These are phyloP conservation scores for Rhinolophus sinicus DNA, from an alignment of 2,113 vertebrate species.

Conservation along the genomic window DNA sequence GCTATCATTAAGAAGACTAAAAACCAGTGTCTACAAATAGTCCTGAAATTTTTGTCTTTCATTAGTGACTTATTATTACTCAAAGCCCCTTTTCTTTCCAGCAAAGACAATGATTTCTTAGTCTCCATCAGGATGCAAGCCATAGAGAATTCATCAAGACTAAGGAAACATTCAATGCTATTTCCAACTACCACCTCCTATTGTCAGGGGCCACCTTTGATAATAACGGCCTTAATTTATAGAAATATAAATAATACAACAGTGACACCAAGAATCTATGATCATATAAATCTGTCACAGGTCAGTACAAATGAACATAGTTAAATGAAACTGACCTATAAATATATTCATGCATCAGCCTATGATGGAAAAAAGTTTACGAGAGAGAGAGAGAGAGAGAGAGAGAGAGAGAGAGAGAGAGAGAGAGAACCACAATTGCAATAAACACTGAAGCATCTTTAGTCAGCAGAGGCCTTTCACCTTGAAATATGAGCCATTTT, in stretches of 20 bases:
- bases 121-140: constrained; percentile 2
- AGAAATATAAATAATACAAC: constrained; percentile 84
- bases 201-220: constrained; percentile 74
- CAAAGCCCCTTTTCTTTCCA: constrained; percentile 46
- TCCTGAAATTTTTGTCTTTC: constrained; percentile 74
- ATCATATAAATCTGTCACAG: constrained; percentile 80
- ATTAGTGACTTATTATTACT: constrained; percentile 69
- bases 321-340: constrained; percentile 78
- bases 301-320: constrained; percentile 72
- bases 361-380: constrained; percentile 78
- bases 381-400: constrained; percentile 54
- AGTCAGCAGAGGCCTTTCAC: constrained; percentile 68
- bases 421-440: neutral
- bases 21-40: constrained; percentile 82
- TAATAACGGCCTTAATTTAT: constrained; percentile 81
- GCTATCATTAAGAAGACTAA: constrained; percentile 81
- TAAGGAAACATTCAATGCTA: constrained; percentile 75
- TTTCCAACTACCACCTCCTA: constrained; percentile 53
- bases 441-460: constrained; percentile 77
- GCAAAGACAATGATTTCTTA: constrained; percentile 72
- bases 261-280: constrained; percentile 74
- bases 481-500: constrained; percentile 72
- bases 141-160: constrained; percentile 65
- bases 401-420: neutral
- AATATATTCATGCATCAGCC: constrained; percentile 72